A percentile compares a stretch with the other conserved stretches of the same genome.
Evolutionary conservation across 2,888 invertebrate species (phyloP).

Genomic region (Pyrochroa serraticornis): DNA sequence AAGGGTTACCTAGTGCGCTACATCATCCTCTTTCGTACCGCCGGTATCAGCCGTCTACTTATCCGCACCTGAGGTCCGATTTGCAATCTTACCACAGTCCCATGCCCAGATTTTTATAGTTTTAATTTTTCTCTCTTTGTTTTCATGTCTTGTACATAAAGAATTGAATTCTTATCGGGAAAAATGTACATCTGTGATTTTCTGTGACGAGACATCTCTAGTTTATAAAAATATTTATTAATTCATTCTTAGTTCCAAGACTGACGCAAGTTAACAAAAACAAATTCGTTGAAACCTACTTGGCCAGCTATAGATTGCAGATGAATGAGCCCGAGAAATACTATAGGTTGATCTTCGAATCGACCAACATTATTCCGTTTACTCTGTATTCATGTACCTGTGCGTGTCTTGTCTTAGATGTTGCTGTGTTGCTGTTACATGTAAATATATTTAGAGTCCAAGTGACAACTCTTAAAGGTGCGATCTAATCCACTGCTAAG

Average conservation of each 20-base stretch:
- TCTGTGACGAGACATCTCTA: conserved; percentile 46
- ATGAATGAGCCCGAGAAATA: conserved; percentile 21
- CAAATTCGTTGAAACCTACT: too few relatives aligned
- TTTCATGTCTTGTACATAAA: conserved; percentile 39
- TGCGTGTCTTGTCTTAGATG: conserved; percentile 51
- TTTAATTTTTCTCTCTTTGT: conserved; percentile 38
- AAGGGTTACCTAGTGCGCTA: conserved; percentile 44
- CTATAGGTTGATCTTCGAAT: conserved; percentile 19
- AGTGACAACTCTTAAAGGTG: conserved; percentile 28
- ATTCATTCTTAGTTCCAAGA: conserved; percentile 22
- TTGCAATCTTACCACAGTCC: conserved; percentile 46
- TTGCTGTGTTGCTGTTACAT: conserved; percentile 46
- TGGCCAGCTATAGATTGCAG: conserved; percentile 8
- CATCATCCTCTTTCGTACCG: conserved; percentile 49
- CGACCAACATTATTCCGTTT: conserved; percentile 31
- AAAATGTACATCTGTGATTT: conserved; percentile 50
- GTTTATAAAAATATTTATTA: conserved; percentile 39
- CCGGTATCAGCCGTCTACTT: conserved; percentile 52
- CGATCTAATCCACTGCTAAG: conserved; percentile 30
- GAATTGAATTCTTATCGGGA: conserved; percentile 35
- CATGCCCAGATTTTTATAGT: conserved; percentile 49
- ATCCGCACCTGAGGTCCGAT: conserved; percentile 46
- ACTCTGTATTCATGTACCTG: conserved; percentile 51
- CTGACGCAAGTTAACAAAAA: conserved; percentile 15
- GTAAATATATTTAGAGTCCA: conserved; percentile 42